Conservation (phyloP, 2,797 vertebrate genomes). For the Tarsius wallacei region DNA sequence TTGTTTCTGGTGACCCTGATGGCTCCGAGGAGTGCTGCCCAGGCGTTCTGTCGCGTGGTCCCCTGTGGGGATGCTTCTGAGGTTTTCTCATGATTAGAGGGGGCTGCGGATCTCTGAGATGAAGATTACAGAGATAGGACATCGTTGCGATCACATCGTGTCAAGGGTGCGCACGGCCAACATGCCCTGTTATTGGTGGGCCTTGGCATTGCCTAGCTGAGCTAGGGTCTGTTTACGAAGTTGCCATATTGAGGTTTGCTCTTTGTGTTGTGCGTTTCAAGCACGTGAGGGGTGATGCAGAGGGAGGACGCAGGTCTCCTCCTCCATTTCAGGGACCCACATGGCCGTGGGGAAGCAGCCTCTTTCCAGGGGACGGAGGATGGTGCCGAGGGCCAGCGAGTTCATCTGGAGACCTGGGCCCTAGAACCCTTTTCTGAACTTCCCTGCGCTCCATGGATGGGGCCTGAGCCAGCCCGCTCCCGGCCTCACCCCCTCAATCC, state of each 20-base stretch:
- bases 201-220: no score
- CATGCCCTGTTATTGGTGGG: no score
- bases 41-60: background rate
- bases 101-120: background rate
- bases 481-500: no score
- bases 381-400: background rate
- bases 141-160: background rate
- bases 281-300: background rate
- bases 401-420: background rate
- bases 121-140: background rate
- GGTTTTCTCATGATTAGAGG: background rate
- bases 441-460: background rate
- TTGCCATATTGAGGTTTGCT: background rate
- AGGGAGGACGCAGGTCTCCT: background rate
- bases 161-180: accelerated
- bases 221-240: background rate
- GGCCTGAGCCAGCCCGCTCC: background rate
- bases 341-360: background rate
- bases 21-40: background rate
- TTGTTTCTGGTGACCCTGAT: background rate
- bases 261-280: background rate
- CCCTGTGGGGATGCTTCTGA: background rate
- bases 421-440: background rate
- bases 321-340: background rate
- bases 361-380: background rate